Conservation (phyloP, 2,797 vertebrate species). For the Psittacula derbiana region DNA sequence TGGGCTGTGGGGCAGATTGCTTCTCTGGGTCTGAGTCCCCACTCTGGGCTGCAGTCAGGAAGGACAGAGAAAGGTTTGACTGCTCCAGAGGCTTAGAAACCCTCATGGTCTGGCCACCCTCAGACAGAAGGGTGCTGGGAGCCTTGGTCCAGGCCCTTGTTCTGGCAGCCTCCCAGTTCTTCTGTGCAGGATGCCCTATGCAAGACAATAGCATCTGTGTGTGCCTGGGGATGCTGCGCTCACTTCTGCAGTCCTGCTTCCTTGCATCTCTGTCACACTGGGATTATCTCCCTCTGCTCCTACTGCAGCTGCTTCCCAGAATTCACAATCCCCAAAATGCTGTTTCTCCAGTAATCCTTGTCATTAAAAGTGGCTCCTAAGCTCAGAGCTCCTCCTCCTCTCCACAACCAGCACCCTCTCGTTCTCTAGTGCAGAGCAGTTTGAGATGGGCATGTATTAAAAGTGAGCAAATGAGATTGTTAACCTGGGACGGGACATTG, state of each 20-base stretch:
- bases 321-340: constrained; percentile 64
- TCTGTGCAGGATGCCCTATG: not conserved
- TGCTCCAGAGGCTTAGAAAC: not conserved
- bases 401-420: not conserved
- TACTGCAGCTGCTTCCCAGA: constrained; percentile 73
- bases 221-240: not conserved
- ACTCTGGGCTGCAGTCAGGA: accelerated
- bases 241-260: constrained; percentile 10
- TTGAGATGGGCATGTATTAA: not conserved
- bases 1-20: not conserved
- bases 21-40: not conserved
- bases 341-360: constrained; percentile 66
- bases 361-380: constrained; percentile 56
- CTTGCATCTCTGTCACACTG: constrained; percentile 13
- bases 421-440: not conserved
- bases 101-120: not conserved
- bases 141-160: not conserved
- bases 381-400: not conserved
- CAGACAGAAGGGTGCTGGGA: not conserved
- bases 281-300: constrained; percentile 71
- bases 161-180: not conserved
- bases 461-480: not conserved
- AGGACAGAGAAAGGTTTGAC: not conserved
- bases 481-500: not conserved
- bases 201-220: not conserved